Conservation (phyloP, 2,888 invertebrate species). For the Malacosoma neustria region DNA sequence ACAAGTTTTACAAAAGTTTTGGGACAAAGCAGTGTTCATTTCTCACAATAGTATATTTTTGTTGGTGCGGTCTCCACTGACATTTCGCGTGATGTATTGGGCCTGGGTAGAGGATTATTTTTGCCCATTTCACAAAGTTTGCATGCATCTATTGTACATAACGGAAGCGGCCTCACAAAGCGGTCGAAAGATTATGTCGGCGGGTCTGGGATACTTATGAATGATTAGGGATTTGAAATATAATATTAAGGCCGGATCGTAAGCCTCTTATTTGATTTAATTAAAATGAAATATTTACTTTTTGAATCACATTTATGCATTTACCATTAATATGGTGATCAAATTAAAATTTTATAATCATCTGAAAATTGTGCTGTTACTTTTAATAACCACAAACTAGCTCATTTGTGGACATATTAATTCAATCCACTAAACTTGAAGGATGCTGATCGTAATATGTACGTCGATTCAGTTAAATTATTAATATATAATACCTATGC, state of each 20-base stretch:
- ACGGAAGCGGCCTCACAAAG: slow-evolving; percentile 69
- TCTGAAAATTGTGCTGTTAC: too few species aligned
- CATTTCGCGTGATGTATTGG: slow-evolving; percentile 72
- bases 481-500: too few species aligned
- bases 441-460: too few species aligned
- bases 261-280: slow-evolving; percentile 13
- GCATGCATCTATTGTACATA: slow-evolving; percentile 66
- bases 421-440: too few species aligned
- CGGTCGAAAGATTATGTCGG: slow-evolving; percentile 51
- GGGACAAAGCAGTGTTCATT: slow-evolving; percentile 53
- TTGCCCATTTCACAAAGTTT: slow-evolving; percentile 72
- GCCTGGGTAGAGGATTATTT: slow-evolving; percentile 65
- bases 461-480: too few species aligned
- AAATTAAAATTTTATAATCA: too few species aligned
- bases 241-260: slow-evolving; percentile 32
- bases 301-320: neutral
- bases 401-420: too few species aligned
- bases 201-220: slow-evolving; percentile 43
- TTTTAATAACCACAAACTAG: too few species aligned
- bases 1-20: slow-evolving; percentile 67
- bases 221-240: slow-evolving; percentile 47
- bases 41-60: slow-evolving; percentile 68
- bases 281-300: neutral
- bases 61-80: slow-evolving; percentile 69
- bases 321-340: neutral